Percentiles rank a stretch among this genome's conserved stretches.
These are phyloP conservation scores for Crepidodera aurea DNA, from an alignment of 2,888 invertebrate genomes.

Conservation along the genomic window DNA sequence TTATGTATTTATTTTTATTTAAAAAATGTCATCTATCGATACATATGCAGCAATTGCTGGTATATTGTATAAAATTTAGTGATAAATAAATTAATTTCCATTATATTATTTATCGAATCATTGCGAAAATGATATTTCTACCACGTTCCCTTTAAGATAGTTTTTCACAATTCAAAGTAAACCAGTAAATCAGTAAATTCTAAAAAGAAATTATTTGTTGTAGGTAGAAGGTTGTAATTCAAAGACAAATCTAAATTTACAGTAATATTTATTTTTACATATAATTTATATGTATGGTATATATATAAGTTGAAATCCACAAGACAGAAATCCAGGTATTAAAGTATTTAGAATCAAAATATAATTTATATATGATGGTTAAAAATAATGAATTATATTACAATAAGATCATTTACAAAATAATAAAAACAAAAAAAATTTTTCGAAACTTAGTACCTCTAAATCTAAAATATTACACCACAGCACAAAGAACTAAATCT, in stretches of 20 bases:
- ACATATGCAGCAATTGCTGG: no score
- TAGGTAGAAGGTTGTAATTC: slow-evolving; percentile 12
- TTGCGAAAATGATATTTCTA: no score
- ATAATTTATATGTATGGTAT: slow-evolving; percentile 61
- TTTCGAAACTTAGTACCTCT: slow-evolving; percentile 56
- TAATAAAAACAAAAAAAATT: slow-evolving; percentile 48
- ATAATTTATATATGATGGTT: slow-evolving; percentile 54
- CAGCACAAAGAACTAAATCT: slow-evolving; percentile 63
- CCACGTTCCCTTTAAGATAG: no score
- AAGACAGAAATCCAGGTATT: slow-evolving; percentile 60
- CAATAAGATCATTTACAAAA: slow-evolving; percentile 55
- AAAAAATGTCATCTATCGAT: no score
- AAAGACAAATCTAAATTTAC: slow-evolving; percentile 54
- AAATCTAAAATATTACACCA: slow-evolving; percentile 63
- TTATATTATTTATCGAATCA: no score
- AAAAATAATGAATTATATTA: slow-evolving; percentile 56
- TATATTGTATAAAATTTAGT: no score
- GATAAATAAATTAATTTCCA: no score
- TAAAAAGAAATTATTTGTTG: no score
- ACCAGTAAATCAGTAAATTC: no score
- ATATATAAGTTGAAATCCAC: slow-evolving; percentile 63
- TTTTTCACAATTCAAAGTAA: no score
- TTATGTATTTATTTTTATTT: no score
- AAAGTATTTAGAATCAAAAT: slow-evolving; percentile 56
- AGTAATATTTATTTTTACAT: slow-evolving; percentile 64